Base-by-base conservation (phyloP, 2,797 vertebrate species). In the Botia almorhae region DNA sequence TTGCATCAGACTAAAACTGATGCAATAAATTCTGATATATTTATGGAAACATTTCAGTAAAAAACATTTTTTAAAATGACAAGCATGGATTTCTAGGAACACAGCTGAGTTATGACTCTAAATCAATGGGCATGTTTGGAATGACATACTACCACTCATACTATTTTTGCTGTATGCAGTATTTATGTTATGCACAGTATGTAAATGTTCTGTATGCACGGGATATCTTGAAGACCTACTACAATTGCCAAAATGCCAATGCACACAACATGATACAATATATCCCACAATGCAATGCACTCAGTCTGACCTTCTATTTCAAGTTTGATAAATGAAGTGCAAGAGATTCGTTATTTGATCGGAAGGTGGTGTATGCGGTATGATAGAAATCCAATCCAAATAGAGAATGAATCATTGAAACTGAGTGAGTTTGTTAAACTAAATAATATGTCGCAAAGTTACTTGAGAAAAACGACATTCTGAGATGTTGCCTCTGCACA, bases 81-180 rank as follows among this genome's bases (percentile, higher is more conserved):
- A 67, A 56, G 33, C 21, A 72, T 23, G 16, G 16, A 13, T 6
- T 80, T 70, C 46, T 78, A 26, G 36, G 36, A 77, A 55, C 51
- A 26, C 21, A 21, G 58, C n/a, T 71, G 58, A 67, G 29, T 56
- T 23, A 65, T 48, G 69, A 67, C 55, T 48, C 23, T 10, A 46
- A 73, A 64, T 71, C 58, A 53, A 16, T 8, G 11, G 21, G 36
- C 65, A 74, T 48, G 70, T 73, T 67, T 73, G 69, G 78, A 73
- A 80, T 73, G 78, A 21, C 48, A 67, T 67, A 29, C 69, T 67
- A 51, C 61, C 33, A n/a, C 19, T 73, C 16, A 19, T 21, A 33
- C 60, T 80, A 80, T 73, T 73, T 80, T 46, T 58, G 60, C 33
- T 55, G 60, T 72, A 73, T 39, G 68, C 76, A 61, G 65, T 46